Evolutionary conservation across 2,888 invertebrate species (phyloP), one percentile per base, ranked within the genome.

Genomic region (Drosophila colorata): DNA sequence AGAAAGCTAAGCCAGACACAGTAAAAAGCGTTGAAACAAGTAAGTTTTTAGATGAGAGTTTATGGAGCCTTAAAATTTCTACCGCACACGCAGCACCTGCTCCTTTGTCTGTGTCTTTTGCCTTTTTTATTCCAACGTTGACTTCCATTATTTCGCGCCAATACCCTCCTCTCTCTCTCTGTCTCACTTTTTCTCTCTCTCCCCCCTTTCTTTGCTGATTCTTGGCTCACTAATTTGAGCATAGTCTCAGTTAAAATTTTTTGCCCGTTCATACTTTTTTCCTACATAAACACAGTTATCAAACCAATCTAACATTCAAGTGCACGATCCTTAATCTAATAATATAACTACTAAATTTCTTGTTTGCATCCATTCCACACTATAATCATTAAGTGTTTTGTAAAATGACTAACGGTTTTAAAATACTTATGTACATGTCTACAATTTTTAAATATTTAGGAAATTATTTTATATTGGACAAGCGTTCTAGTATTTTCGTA

Each of bases 31-130:
- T 80, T 75, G 87, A 90, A 87, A 85, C 80, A 93, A 93, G 79
- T 92, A 93, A 92, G 93, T 93, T 78, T 58, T 64, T 80, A 87
- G 87, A 73, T 74, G 78, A 76, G 85, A 78, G 73, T 75, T 76
- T 46, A 66, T 71, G 71, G 78, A 74, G 79, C 74, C 79, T 71
- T 57, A 33, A 77, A 64, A 46, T 69, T 67, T 71, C 78, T 66
- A 60, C 56, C 68, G 78, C 75, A 70, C 58, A 71, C 25, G 76
- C 77, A 61, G 76, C 87, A 74, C 69, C 74, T 69, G 63, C 57
- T 78, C 67, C 75, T 65, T 59, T 78, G 65, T 76, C 75, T 76
- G 69, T 77, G 65, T 76, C 73, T 75, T 74, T 73, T 58, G 86
- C 83, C 75, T 80, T 68, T 78, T 82, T 80, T 58, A 49, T 60